Evolutionary conservation across 2,113 vertebrate genomes (phyloP).

Genomic region (Naja naja): DNA sequence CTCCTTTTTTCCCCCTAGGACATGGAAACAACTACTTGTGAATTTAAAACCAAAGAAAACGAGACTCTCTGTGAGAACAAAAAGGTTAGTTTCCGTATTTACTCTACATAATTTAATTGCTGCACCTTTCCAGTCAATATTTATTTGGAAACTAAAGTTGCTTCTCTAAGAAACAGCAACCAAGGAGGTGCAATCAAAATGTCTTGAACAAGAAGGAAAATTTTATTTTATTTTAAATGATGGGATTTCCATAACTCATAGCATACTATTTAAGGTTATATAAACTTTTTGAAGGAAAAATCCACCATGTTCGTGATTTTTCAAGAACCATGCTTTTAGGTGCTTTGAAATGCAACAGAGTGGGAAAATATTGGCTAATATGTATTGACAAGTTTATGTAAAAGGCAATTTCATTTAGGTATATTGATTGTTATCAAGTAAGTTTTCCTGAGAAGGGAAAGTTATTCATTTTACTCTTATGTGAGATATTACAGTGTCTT

Average conservation of each 20-base stretch:
- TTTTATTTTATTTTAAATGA: not conserved
- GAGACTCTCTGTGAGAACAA: slow-evolving; percentile 18
- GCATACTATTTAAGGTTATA: slow-evolving; percentile 1
- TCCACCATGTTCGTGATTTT: not conserved
- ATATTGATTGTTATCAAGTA: not conserved
- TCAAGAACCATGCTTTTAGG: not conserved
- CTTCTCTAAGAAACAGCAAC: not conserved
- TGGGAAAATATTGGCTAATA: not conserved
- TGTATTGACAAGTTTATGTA: not conserved
- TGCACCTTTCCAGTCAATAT: not conserved
- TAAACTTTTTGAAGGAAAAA: not conserved
- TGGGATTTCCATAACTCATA: slow-evolving; percentile 1
- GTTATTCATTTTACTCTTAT: not conserved
- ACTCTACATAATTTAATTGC: not conserved
- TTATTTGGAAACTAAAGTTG: not conserved
- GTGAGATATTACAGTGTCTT: not conserved
- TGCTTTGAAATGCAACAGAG: not conserved
- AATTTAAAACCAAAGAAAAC: slow-evolving; percentile 48
- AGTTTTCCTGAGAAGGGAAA: not conserved
- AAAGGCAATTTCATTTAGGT: not conserved
- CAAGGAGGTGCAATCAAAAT: not conserved
- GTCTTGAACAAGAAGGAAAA: not conserved
- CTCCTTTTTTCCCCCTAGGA: not conserved
- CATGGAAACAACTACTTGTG: slow-evolving; percentile 38
- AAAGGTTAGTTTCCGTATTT: slow-evolving; percentile 30